Evolutionary conservation across 2,888 invertebrate genomes (phyloP).

Genomic region (Dascillus cervinus): DNA sequence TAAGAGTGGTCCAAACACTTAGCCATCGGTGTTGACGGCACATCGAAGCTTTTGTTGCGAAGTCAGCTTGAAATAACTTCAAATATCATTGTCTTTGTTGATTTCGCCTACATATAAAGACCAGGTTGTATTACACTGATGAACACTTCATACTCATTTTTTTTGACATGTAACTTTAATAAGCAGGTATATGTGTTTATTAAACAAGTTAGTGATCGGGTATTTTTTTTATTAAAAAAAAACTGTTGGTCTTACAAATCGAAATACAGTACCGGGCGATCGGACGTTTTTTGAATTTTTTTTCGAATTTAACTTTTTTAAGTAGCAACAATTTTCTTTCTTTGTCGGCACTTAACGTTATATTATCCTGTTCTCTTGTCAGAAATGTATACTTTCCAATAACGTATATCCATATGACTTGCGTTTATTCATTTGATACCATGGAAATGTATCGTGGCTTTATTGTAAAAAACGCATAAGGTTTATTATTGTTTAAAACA

Average conservation of each 20-base stretch:
- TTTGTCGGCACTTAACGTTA: conserved; percentile 9
- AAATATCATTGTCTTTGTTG: conserved; percentile 30
- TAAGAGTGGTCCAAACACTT: conserved; percentile 32
- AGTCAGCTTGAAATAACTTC: conserved; percentile 27
- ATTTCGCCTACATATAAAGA: conserved; percentile 17
- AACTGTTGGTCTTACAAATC: too few relatives aligned
- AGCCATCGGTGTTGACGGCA: conserved; percentile 30
- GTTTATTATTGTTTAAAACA: conserved; percentile 19
- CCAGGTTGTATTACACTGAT: conserved; percentile 23
- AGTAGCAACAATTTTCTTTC: conserved; percentile 9
- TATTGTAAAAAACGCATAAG: conserved; percentile 7
- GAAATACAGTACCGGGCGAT: too few relatives aligned
- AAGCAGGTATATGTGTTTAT: conserved; percentile 11
- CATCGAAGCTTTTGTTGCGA: conserved; percentile 27
- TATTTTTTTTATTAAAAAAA: too few relatives aligned
- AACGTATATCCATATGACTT: conserved; percentile 16
- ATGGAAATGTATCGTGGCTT: conserved; percentile 8
- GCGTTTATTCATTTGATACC: conserved; percentile 14
- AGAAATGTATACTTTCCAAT: conserved; percentile 19
- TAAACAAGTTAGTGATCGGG: conserved; percentile 15
- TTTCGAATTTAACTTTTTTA: too few relatives aligned
- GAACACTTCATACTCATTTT: conserved; percentile 22
- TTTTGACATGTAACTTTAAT: conserved; percentile 19
- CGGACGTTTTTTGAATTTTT: too few relatives aligned
- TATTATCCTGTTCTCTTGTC: conserved; percentile 19